Evolutionary conservation across 2,797 vertebrate species (phyloP).

Genomic region (Psittacula echo): DNA sequence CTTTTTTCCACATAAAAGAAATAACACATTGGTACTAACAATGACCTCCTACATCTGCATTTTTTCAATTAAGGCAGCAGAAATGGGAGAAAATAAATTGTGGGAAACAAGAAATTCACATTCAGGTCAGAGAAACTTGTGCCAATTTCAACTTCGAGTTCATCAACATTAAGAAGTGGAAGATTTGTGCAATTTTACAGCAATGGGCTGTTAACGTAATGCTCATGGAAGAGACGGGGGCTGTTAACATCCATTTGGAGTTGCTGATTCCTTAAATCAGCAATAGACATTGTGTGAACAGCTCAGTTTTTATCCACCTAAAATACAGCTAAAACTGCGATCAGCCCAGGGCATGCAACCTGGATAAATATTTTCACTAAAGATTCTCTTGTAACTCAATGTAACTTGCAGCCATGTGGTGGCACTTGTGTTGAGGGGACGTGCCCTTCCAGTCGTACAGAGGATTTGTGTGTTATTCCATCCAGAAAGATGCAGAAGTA

Average conservation of each 20-base stretch:
- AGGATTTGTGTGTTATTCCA: neutral
- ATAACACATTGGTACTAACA: constrained; percentile 27
- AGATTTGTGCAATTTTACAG: neutral
- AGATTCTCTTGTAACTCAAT: neutral
- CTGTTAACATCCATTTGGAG: neutral
- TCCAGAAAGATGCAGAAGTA: constrained; percentile 28
- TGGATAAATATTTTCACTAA: neutral
- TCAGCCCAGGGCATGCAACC: neutral
- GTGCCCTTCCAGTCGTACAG: fast-evolving
- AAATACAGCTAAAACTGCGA: neutral
- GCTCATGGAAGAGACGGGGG: neutral
- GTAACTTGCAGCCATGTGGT: neutral
- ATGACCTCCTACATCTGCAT: neutral
- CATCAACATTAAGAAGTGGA: neutral
- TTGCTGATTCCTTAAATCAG: neutral
- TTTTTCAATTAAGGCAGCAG: constrained; percentile 5
- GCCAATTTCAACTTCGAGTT: neutral
- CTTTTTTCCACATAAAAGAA: neutral
- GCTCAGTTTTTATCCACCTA: neutral
- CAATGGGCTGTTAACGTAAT: neutral
- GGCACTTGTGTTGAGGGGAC: neutral
- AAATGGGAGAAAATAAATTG: neutral
- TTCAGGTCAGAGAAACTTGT: neutral
- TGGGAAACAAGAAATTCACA: neutral
- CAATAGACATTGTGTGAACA: neutral